Conservation (phyloP, 2,797 vertebrate genomes). For the Crypturellus tataupa region DNA sequence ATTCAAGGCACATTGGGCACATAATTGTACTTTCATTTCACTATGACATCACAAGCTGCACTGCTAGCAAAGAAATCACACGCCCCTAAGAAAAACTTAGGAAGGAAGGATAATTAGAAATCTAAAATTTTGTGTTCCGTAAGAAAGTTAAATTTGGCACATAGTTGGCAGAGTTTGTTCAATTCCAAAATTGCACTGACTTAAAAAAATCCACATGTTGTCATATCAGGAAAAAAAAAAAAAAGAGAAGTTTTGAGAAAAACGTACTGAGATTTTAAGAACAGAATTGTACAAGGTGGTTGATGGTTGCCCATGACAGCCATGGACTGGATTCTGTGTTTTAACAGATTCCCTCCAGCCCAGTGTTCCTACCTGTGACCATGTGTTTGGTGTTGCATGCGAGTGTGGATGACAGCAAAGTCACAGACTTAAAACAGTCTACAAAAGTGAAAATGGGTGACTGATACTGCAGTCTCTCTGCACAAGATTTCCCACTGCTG, state of each 20-base stretch:
- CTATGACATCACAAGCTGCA: constrained; percentile 78
- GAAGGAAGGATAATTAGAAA: constrained; percentile 45
- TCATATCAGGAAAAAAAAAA: neutral
- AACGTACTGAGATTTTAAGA: neutral
- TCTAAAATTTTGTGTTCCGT: constrained; percentile 31
- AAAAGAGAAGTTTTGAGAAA: neutral
- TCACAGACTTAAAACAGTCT: neutral
- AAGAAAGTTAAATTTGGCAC: constrained; percentile 59
- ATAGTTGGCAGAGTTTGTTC: constrained; percentile 37
- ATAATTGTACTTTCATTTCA: constrained; percentile 77
- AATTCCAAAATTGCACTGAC: neutral
- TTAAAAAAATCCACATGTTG: neutral
- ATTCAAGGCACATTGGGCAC: constrained; percentile 84
- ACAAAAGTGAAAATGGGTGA: neutral
- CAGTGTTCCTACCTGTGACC: neutral
- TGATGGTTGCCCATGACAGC: neutral
- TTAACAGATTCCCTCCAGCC: neutral
- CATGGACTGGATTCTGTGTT: neutral
- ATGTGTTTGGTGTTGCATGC: neutral
- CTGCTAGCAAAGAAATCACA: constrained; percentile 64
- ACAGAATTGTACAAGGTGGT: neutral
- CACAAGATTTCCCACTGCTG: neutral
- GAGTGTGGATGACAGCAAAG: neutral
- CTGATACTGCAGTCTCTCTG: constrained; percentile 39
- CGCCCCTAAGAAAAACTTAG: constrained; percentile 39